These are phyloP conservation scores for Drosophila ohnishii DNA, from an alignment of 1,140 invertebrate species.

Conservation along the genomic window DNA sequence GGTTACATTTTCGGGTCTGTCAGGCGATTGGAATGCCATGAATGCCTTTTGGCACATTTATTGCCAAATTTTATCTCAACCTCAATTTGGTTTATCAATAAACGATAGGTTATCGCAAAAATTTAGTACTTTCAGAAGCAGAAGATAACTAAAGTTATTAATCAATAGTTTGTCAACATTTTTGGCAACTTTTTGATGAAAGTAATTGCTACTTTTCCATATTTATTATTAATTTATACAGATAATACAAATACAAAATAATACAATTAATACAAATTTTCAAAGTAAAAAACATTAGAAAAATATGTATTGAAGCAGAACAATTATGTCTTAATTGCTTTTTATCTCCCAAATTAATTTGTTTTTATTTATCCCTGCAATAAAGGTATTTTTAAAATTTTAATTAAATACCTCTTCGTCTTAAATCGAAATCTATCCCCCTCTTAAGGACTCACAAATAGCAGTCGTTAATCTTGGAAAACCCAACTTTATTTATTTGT, in stretches of 20 bases:
- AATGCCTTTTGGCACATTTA: constrained; percentile 10
- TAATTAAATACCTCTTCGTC: not conserved
- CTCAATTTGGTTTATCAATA: constrained; percentile 10
- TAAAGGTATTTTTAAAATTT: not conserved
- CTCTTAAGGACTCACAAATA: not conserved
- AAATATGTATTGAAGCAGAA: not conserved
- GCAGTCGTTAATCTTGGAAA: not conserved
- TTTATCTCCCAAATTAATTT: not conserved
- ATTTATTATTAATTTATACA: not conserved
- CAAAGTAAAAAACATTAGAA: not conserved
- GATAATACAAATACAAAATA: too few species aligned
- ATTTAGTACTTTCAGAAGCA: constrained; percentile 2
- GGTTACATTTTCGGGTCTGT: not conserved
- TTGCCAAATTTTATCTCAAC: constrained; percentile 16
- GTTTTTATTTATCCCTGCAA: not conserved
- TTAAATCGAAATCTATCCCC: not conserved
- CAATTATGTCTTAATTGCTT: not conserved
- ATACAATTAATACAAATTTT: not conserved
- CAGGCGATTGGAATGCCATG: constrained; percentile 10
- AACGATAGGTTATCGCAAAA: constrained; percentile 8
- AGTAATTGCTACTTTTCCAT: not conserved
- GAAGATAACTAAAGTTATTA: constrained; percentile 6
- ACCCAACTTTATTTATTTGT: not conserved
- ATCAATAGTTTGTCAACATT: constrained; percentile 1
- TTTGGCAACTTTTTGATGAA: not conserved